A percentile compares a stretch with the other conserved stretches of the same genome.
These are phyloP conservation scores for Distichodus sexfasciatus DNA, from an alignment of 2,797 vertebrate species.

Conservation along the genomic window DNA sequence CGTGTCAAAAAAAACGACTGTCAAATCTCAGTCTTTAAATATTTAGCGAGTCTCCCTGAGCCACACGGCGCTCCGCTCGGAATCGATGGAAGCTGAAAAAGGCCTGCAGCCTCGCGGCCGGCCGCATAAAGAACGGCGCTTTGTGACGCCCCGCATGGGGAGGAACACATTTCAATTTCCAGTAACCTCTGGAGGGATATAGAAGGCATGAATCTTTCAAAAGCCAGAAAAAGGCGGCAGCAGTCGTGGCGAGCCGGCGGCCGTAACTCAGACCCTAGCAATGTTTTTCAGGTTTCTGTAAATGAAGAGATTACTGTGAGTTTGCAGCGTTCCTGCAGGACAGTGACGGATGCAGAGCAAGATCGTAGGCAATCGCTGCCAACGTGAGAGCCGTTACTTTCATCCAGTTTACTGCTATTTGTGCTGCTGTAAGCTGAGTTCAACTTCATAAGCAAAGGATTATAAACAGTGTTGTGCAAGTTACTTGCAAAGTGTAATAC, in stretches of 20 bases:
- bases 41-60: conserved; percentile 32
- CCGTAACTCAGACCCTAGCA: conserved; percentile 65
- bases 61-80: conserved; percentile 28
- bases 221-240: conserved; percentile 54
- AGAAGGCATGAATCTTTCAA: conserved; percentile 71
- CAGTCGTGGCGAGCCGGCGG: conserved; percentile 53
- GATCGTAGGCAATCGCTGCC: conserved; percentile 27
- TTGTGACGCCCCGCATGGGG: conserved; percentile 51
- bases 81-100: conserved; percentile 34
- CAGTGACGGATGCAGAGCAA: conserved; percentile 65
- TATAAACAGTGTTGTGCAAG: too few relatives aligned
- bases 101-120: conserved; percentile 28
- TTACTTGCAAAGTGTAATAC: too few relatives aligned
- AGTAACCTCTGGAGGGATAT: conserved; percentile 63
- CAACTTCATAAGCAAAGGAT: too few relatives aligned
- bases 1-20: conserved; percentile 29
- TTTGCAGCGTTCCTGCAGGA: conserved; percentile 63
- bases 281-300: conserved; percentile 57
- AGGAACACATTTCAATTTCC: conserved; percentile 73
- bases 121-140: conserved; percentile 57
- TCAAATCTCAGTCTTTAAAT: conserved; percentile 44
- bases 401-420: too few relatives aligned
- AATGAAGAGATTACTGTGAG: conserved; percentile 71
- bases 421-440: too few relatives aligned
- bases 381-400: conserved; percentile 55